Evolutionary conservation across 2,888 invertebrate genomes (phyloP), one percentile per base, ranked within the genome.

Genomic region (Lithophane leautieri): DNA sequence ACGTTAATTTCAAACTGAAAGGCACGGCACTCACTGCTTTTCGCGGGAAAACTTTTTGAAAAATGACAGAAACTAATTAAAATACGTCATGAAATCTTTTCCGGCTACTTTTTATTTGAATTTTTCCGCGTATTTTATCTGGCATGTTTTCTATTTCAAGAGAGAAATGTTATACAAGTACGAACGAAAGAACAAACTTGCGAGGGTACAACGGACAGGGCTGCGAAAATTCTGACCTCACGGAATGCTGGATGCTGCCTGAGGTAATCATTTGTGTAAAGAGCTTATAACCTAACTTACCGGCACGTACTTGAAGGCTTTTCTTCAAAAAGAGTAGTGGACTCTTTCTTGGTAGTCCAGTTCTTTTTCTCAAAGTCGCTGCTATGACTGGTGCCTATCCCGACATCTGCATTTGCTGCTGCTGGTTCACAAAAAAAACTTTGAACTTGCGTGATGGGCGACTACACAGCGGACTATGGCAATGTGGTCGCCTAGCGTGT

Each of bases 181-280:
- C 94, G 56, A 94, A 93, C 89, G 95, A 95, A 79, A 92, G 92
- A 83, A 81, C 89, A 56, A 93, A 91, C 80, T 91, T 90, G 75
- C 94, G 94, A 54, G 92, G 92, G 60, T 93, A 91, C 89, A 94
- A 92, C 90, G 93, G 93, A 69, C 94, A 94, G 81, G 94, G 94
- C 72, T 93, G 94, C 85, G 96, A 95, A 81, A 95, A 94, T 85
- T 92, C 94, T 9, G 95, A 96, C 86, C 92, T 95, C 76, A 97
- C 97, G 82, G 97, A 97, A 91, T 97, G 97, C 82, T 97, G 97
- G 97, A 97, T 97, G 97, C 90, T 97, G 83, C 97, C 97, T 66
- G 97, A 97, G 95, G 97, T 97, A 90, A 69, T 4, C 2, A 7
- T 16, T 14, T 25, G 25, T 60, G 28, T 44, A 25, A 47, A 14